Evolutionary conservation across 2,113 vertebrate species (phyloP).

Genomic region (Grammomys dolichurus): DNA sequence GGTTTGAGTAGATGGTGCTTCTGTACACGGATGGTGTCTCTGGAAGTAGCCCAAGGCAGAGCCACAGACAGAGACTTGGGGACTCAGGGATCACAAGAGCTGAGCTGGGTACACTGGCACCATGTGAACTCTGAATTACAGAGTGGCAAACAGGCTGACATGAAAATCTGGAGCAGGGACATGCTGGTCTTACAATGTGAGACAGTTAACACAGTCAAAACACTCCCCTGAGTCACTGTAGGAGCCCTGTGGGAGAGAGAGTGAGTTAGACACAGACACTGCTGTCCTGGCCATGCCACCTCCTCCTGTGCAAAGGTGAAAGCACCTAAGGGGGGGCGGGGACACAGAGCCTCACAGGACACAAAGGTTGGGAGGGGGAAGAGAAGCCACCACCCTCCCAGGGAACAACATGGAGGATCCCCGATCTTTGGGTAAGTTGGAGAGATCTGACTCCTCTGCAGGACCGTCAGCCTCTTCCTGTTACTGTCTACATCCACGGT

Average conservation of each 20-base stretch:
- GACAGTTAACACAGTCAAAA: too few relatives aligned
- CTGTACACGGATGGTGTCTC: not conserved
- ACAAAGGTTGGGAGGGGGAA: rapidly evolving
- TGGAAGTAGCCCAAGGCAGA: rapidly evolving
- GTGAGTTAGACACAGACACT: too few relatives aligned
- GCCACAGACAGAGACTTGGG: rapidly evolving
- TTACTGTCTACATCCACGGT: not conserved
- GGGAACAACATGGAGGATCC: rapidly evolving
- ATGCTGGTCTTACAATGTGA: not conserved
- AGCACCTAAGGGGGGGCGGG: too few relatives aligned
- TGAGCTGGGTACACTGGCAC: rapidly evolving
- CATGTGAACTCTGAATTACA: not conserved
- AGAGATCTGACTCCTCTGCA: rapidly evolving
- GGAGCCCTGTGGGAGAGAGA: slow-evolving; percentile 55
- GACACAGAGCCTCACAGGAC: rapidly evolving
- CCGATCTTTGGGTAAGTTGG: rapidly evolving
- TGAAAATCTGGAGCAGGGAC: not conserved
- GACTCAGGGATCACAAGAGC: rapidly evolving
- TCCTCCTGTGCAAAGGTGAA: too few relatives aligned
- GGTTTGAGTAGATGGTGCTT: rapidly evolving
- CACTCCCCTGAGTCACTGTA: slow-evolving; percentile 4
- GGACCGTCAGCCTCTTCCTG: rapidly evolving
- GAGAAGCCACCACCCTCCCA: rapidly evolving
- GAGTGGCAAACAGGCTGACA: rapidly evolving
- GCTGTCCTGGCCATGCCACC: too few relatives aligned